These are phyloP conservation scores for Lagopus muta DNA, from an alignment of 2,113 vertebrate genomes.

Conservation along the genomic window DNA sequence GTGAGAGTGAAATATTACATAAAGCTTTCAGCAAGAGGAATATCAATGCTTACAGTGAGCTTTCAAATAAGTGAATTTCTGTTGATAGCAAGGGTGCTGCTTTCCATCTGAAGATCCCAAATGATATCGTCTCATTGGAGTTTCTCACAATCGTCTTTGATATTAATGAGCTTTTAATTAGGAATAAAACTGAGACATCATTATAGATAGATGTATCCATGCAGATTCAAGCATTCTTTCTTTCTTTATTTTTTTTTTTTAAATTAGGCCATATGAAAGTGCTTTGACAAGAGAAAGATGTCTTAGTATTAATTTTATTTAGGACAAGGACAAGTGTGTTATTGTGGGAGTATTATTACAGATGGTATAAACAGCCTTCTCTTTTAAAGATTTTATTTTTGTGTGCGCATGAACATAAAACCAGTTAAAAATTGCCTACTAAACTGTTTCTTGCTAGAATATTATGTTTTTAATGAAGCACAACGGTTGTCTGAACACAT, in stretches of 20 bases:
- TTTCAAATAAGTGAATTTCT: background rate
- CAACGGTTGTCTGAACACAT: background rate
- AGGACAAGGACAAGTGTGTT: background rate
- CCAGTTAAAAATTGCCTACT: background rate
- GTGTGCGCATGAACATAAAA: background rate
- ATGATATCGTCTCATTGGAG: background rate
- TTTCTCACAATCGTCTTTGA: constrained; percentile 6
- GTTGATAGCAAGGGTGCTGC: background rate
- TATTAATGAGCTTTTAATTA: constrained; percentile 50
- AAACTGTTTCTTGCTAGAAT: background rate
- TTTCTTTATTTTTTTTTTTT: background rate
- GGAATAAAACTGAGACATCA: background rate
- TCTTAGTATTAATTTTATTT: constrained; percentile 19
- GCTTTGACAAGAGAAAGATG: background rate
- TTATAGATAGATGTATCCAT: background rate
- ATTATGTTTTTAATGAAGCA: background rate
- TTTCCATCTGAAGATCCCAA: background rate
- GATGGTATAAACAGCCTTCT: background rate
- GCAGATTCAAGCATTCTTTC: background rate
- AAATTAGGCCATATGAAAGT: background rate
- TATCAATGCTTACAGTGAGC: background rate
- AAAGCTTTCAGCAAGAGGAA: background rate
- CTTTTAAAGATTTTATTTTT: background rate
- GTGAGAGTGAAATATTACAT: background rate
- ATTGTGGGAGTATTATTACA: background rate